phyloP scores from a whole-genome alignment of 2,797 vertebrate genomes.

The Sebastes nivosus region DNA sequence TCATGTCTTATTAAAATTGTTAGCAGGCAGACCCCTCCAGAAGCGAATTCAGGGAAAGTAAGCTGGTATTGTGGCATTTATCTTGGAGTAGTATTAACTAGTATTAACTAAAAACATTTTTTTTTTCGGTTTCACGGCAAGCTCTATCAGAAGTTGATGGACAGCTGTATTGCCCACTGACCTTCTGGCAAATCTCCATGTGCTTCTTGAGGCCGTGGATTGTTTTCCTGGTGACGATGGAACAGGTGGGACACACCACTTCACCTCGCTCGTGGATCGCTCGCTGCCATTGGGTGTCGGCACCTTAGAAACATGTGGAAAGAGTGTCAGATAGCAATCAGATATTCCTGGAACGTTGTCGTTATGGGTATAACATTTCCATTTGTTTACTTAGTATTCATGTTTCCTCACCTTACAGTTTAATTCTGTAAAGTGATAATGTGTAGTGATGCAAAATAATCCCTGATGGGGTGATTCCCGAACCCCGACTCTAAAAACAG shows the following conservation, averaged over 20 bases:
- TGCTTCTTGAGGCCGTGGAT: conserved; percentile 95
- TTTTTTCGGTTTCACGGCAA: background rate
- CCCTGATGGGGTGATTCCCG: background rate
- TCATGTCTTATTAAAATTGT: background rate
- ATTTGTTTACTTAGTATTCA: background rate
- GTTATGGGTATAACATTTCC: background rate
- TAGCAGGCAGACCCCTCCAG: background rate
- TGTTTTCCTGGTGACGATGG: conserved; percentile 92
- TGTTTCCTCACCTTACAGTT: background rate
- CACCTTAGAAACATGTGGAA: conserved; percentile 46
- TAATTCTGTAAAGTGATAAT: background rate
- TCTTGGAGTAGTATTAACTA: background rate
- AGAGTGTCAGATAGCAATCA: background rate
- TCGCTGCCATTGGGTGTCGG: conserved; percentile 90
- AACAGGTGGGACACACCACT: conserved; percentile 93
- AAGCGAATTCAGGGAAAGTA: background rate
- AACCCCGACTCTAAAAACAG: background rate
- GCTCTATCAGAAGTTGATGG: background rate
- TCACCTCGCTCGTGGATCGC: conserved; percentile 91
- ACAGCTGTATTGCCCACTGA: conserved; percentile 64
- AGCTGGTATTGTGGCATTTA: background rate
- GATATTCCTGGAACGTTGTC: background rate
- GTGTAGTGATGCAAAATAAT: background rate
- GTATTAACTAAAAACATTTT: background rate
- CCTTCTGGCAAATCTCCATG: conserved; percentile 98